A percentile compares a stretch with the other conserved stretches of the same genome.
Conservation (phyloP, 2,113 vertebrate species). For the Takifugu flavidus region DNA sequence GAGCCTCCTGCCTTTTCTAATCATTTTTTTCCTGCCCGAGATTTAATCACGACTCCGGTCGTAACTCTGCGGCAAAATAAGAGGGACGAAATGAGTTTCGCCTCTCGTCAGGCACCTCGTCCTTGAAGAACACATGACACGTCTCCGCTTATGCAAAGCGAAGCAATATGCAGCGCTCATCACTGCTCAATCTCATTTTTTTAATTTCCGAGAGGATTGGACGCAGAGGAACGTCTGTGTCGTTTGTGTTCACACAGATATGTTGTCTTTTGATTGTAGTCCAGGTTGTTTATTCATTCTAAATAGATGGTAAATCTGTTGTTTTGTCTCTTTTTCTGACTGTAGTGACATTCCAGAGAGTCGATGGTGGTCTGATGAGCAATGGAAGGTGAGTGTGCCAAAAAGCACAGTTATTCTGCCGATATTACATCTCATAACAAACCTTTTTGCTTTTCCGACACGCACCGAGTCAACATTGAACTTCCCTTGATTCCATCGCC, state of each 20-base stretch:
- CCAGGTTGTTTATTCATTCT: constrained; percentile 9
- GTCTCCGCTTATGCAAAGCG: constrained; percentile 57
- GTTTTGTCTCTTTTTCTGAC: constrained; percentile 24
- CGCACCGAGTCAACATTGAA: too few species aligned
- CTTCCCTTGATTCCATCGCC: too few species aligned
- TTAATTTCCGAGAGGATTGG: constrained; percentile 31
- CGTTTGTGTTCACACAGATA: constrained; percentile 3
- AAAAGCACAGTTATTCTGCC: neutral
- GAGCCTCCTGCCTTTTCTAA: constrained; percentile 66
- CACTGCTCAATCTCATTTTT: constrained; percentile 26
- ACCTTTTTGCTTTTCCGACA: neutral
- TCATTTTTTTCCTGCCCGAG: constrained; percentile 54
- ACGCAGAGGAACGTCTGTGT: constrained; percentile 28
- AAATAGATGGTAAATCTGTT: constrained; percentile 22
- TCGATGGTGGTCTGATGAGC: constrained; percentile 97
- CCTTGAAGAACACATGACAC: constrained; percentile 61
- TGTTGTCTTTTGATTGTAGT: constrained; percentile 3
- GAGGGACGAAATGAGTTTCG: constrained; percentile 65
- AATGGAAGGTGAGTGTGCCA: constrained; percentile 89
- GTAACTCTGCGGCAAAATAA: constrained; percentile 64
- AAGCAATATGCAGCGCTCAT: constrained; percentile 44
- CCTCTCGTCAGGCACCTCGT: constrained; percentile 54
- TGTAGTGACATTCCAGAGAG: constrained; percentile 97
- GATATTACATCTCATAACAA: neutral
- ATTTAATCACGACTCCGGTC: constrained; percentile 73